These are phyloP conservation scores for Trachymyrmex septentrionalis DNA, from an alignment of 1,140 invertebrate genomes.

Conservation along the genomic window DNA sequence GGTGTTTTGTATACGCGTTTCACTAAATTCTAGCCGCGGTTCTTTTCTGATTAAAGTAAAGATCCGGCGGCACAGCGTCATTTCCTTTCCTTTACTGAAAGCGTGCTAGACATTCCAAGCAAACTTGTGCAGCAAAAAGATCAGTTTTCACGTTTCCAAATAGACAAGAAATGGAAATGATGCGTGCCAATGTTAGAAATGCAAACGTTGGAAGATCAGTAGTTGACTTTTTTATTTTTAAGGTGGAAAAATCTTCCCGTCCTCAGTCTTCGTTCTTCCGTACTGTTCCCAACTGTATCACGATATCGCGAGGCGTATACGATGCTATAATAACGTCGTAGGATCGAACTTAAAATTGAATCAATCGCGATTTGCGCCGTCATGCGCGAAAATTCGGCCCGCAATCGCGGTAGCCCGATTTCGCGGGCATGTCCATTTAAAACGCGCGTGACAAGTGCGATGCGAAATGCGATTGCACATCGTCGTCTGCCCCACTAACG, in stretches of 20 bases:
- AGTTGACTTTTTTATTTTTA: not conserved
- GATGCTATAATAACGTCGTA: not conserved
- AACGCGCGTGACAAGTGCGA: conserved; percentile 23
- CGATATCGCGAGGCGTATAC: not conserved
- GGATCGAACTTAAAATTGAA: not conserved
- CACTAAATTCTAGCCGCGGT: not conserved
- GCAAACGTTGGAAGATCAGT: not conserved
- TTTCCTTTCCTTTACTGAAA: not conserved
- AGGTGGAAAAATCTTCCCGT: not conserved
- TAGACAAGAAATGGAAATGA: conserved; percentile 6
- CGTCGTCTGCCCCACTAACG: conserved; percentile 46
- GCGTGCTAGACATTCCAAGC: not conserved
- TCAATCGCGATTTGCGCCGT: not conserved
- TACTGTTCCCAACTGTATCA: not conserved
- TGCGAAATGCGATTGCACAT: conserved; percentile 40
- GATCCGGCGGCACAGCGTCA: not conserved
- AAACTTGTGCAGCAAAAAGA: not conserved
- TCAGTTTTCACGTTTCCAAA: conserved; percentile 9
- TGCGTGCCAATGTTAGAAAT: not conserved
- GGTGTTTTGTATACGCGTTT: not conserved
- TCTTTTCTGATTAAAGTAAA: not conserved
- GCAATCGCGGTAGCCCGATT: not conserved
- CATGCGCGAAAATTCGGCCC: not conserved
- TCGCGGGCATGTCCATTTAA: conserved; percentile 12
- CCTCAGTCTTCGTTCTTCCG: not conserved